Base-by-base conservation (phyloP, 2,113 vertebrate species). In the Puffinus mauretanicus region DNA sequence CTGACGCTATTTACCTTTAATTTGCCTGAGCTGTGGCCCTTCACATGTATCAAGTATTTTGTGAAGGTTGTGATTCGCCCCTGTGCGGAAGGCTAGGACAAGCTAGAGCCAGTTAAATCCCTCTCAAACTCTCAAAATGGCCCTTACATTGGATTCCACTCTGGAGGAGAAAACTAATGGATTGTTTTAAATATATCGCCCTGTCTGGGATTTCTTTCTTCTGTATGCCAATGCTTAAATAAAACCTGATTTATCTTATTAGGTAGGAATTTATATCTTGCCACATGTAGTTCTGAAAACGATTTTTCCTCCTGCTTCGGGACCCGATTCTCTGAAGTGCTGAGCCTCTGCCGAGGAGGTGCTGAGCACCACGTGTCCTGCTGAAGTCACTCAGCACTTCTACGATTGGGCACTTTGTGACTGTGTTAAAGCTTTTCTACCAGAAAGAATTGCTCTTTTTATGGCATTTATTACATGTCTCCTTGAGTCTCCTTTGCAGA, bases 181-280 rank as follows among this genome's bases (percentile, higher is more conserved):
- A 89, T 95, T 95, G 55, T 96, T 97, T 95, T 73, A 81, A 96
- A 97, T 96, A 79, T 91, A 86, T 83, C 2, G 20, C 70, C 83
- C 84, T 92, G 85, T 92, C 88, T 88, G 32, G 14, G 86, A 95
- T 95, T 78, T 96, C 73, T 93, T 97, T 96, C 97, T 96, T 88
- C 92, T 82, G 69, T 93, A 94, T 90, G 95, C 72, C 95, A 91
- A 36, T 79, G 84, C 55, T 88, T 95, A 95, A 75, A 52, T 93
- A 88, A 89, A 97, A 97, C 73, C 84, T 83, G 93, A 82, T 96
- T 98, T 97, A 97, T 96, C 88, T 97, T 91, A 95, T 95, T 96
- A 96, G 94, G 71, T 55, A 88, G 72, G 79, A 88, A 83, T 60
- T 94, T 95, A 80, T 92, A 32, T 85, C 95, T 92, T 94, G 96